A percentile compares a stretch with the other conserved stretches of the same genome.
phyloP scores from a whole-genome alignment of 23 tunicate species.

The Phallusia fumigata region DNA sequence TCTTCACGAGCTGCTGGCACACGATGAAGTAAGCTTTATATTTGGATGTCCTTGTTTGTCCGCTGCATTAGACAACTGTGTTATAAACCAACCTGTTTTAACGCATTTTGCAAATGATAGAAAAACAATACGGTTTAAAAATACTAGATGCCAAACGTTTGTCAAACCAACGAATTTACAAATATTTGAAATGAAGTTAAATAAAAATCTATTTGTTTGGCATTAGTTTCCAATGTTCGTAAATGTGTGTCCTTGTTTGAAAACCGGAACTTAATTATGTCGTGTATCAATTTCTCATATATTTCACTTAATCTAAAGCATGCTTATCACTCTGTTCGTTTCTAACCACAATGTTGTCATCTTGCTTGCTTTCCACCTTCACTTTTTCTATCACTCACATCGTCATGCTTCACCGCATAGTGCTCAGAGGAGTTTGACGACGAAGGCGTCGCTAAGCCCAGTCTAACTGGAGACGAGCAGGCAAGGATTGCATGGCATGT shows the following conservation, averaged over 20 bases:
- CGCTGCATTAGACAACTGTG: not conserved
- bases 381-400: not conserved
- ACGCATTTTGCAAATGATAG: too few relatives aligned
- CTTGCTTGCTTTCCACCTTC: not conserved
- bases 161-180: too few relatives aligned
- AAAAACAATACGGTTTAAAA: too few relatives aligned
- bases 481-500: conserved; percentile 21
- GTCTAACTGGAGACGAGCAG: conserved; percentile 36
- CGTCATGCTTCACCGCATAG: not conserved
- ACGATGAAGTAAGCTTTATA: conserved; percentile 48
- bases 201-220: too few relatives aligned
- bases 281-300: too few relatives aligned
- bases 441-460: conserved; percentile 22
- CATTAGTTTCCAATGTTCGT: too few relatives aligned
- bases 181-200: too few relatives aligned
- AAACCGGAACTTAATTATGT: too few relatives aligned
- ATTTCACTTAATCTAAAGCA: too few relatives aligned
- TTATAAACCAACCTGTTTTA: not conserved
- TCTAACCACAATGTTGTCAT: not conserved
- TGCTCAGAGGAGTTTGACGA: conserved; percentile 32
- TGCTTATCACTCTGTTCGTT: not conserved
- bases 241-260: too few relatives aligned
- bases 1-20: conserved; percentile 87
- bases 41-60: not conserved
- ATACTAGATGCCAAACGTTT: too few relatives aligned